These are phyloP conservation scores for Paralinhomoeus sp. DNA, from an alignment of 2,888 invertebrate genomes.

Conservation along the genomic window DNA sequence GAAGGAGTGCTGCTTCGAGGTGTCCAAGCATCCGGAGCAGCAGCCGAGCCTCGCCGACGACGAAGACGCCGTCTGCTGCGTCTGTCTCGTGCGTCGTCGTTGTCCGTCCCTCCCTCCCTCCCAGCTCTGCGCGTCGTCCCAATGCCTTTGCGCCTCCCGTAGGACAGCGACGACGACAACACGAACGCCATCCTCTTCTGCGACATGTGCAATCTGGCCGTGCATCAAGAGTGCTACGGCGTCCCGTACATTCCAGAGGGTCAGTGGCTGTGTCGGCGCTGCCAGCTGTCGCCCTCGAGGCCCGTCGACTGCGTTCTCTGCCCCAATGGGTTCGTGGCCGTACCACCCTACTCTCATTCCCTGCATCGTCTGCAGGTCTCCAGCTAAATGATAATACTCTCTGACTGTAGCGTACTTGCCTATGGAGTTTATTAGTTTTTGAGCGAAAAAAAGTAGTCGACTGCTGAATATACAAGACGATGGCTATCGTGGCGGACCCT, in stretches of 20 bases:
- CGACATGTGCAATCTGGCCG: constrained; percentile 97
- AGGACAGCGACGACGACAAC: constrained; percentile 91
- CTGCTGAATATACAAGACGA: no score
- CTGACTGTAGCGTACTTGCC: no score
- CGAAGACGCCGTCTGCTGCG: constrained; percentile 80
- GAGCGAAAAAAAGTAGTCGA: no score
- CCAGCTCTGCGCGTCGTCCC: no score
- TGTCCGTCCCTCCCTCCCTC: no score
- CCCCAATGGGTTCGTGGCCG: constrained; percentile 42
- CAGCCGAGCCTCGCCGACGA: constrained; percentile 46
- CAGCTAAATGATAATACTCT: no score
- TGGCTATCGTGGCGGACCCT: no score
- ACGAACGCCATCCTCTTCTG: constrained; percentile 95
- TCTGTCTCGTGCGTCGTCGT: constrained; percentile 42
- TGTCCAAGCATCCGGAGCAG: neutral
- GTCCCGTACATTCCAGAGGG: constrained; percentile 91
- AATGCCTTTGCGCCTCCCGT: no score
- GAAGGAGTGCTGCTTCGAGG: constrained; percentile 82
- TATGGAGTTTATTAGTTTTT: no score
- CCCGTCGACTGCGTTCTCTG: constrained; percentile 92
- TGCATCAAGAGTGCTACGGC: constrained; percentile 77
- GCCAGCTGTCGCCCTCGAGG: constrained; percentile 79
- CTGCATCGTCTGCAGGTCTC: no score
- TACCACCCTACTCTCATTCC: no score
- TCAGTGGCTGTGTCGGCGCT: constrained; percentile 86